Base-by-base conservation (phyloP, 2,888 invertebrate species). In the Campaea margaritaria region DNA sequence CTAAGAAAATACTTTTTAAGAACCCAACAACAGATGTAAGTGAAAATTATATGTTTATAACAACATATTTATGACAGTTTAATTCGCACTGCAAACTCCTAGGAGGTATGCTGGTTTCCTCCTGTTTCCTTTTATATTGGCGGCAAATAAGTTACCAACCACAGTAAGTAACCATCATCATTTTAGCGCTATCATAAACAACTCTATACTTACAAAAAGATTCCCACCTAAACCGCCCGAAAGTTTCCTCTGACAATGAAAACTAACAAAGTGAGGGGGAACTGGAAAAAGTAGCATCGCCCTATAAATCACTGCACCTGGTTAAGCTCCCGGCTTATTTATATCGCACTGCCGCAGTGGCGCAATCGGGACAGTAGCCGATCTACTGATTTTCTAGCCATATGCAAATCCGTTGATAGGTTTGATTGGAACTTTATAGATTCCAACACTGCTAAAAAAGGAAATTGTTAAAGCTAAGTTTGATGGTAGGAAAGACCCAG, bases 261-360 rank as follows among this genome's bases (percentile, higher is more conserved):
- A 44, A 38, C 27, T 44, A 45, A 52, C 52, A 52, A 52, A 45
- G 31, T 31, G 28, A 31, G 36, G 43, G n/a, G 39, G 15, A 58
- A 41, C 31, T 21, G 28, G 16, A 49, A 60, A 56, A 48, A 51
- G 54, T 54, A 48, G 51, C 49, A 45, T 53, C 39, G 49, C 46
- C 52, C 55, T 47, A 64, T 64, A 62, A 67, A 62, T 62, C 54
- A 62, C 49, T 58, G 53, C 60, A 62, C 57, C 62, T 67, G 64
- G 58, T 59, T 57, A 64, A 64, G 54, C 67, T 62, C 62, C 52
- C 39, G 52, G 49, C 64, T 58, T 60, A 60, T 60, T 59, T 64
- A 58, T 51, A 58, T 57, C 62, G 48, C 39, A 54, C 15, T 42
- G 44, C 55, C 34, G 39, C 46, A 54, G 41, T 14, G 10, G 14